Percentiles rank a stretch among this genome's conserved stretches.
These are phyloP conservation scores for Peromyscus aztecus DNA, from an alignment of 2,797 vertebrate species.

Conservation along the genomic window DNA sequence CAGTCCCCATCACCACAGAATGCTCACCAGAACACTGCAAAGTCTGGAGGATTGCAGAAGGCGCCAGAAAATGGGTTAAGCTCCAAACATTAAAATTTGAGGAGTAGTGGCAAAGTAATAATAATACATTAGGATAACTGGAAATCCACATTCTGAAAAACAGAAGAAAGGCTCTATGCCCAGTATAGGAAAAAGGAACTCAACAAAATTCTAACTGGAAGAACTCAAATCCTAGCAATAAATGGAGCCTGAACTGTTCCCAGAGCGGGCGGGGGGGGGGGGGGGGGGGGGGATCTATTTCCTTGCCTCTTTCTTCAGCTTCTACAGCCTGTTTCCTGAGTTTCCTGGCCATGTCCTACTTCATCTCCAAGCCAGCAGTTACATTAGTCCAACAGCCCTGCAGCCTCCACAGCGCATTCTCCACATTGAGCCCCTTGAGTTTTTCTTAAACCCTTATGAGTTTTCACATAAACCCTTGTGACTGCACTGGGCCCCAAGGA, in stretches of 20 bases:
- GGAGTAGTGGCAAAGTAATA: neutral
- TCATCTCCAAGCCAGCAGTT: neutral
- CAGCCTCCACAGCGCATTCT: neutral
- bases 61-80: neutral
- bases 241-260: neutral
- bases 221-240: neutral
- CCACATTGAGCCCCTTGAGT: neutral
- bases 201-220: slow-evolving; percentile 4
- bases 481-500: neutral
- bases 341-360: neutral
- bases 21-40: neutral
- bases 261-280: too few relatives aligned
- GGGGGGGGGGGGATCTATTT: neutral
- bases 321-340: neutral
- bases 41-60: neutral
- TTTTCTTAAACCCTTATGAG: too few relatives aligned
- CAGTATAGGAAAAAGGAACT: neutral
- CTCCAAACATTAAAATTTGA: neutral
- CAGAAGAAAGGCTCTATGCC: neutral
- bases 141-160: neutral
- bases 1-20: neutral
- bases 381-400: neutral
- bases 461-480: neutral
- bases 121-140: neutral
- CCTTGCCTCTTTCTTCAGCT: neutral